These are phyloP conservation scores for Sthenelais limicola DNA, from an alignment of 2,888 invertebrate genomes.

Conservation along the genomic window DNA sequence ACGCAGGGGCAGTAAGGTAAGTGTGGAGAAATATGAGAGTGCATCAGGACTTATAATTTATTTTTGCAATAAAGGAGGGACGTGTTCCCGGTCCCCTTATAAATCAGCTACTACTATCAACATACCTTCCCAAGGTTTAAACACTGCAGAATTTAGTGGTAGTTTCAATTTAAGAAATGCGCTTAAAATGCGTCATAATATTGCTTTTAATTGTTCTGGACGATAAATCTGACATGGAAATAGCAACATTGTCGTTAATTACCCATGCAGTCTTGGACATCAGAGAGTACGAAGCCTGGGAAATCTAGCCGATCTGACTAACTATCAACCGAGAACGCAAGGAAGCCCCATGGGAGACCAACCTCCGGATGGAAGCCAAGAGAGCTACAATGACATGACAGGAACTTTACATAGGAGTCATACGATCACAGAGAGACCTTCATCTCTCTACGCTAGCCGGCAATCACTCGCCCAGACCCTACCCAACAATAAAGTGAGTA, in stretches of 20 bases:
- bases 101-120: too few species aligned
- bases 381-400: not conserved
- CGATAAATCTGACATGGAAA: too few species aligned
- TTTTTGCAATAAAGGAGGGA: too few species aligned
- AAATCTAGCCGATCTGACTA: constrained; percentile 57
- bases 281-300: constrained; percentile 60
- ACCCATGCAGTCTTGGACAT: constrained; percentile 22
- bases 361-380: not conserved
- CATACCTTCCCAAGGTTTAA: too few species aligned
- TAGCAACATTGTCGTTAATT: too few species aligned
- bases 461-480: constrained; percentile 37
- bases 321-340: constrained; percentile 48
- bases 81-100: too few species aligned
- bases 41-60: too few species aligned
- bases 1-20: constrained; percentile 61
- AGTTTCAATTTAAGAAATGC: too few species aligned
- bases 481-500: constrained; percentile 14
- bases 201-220: too few species aligned
- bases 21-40: too few species aligned
- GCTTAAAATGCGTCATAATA: too few species aligned
- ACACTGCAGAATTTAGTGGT: too few species aligned
- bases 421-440: constrained; percentile 38
- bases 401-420: constrained; percentile 30
- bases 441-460: constrained; percentile 30
- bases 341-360: constrained; percentile 4